phyloP scores from a whole-genome alignment of 30 jellyfish, hydroid and myxozoan species.

The Hydractinia echinata region DNA sequence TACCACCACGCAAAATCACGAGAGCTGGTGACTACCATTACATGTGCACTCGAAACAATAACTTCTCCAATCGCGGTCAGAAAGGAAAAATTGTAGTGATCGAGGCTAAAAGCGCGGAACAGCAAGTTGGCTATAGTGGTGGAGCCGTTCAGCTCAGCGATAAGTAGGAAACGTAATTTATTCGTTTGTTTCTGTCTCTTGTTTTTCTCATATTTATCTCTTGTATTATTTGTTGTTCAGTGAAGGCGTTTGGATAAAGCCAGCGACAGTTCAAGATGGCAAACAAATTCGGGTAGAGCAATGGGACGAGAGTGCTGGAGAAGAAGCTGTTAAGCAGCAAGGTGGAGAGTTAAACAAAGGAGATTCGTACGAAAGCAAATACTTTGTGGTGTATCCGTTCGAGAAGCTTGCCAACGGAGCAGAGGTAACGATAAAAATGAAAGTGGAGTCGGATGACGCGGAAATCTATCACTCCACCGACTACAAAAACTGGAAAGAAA shows the following conservation, averaged over 20 bases:
- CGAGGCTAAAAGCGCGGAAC: conserved; percentile 29
- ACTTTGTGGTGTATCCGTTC: conserved; percentile 62
- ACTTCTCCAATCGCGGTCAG: conserved; percentile 85
- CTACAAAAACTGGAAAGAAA: conserved; percentile 54
- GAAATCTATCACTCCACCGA: conserved; percentile 64
- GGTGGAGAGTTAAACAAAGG: conserved; percentile 47
- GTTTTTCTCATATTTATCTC: background rate
- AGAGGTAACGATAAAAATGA: conserved; percentile 60
- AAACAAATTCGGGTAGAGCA: conserved; percentile 6
- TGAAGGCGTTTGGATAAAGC: conserved; percentile 36
- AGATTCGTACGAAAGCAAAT: conserved; percentile 59
- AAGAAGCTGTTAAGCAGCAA: background rate
- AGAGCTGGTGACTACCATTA: conserved; percentile 62
- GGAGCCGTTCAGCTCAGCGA: conserved; percentile 51
- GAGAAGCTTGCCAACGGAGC: conserved; percentile 50
- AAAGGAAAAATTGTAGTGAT: conserved; percentile 69
- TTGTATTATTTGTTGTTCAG: background rate
- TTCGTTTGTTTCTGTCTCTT: background rate
- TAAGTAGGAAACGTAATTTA: conserved; percentile 33
- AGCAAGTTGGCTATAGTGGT: conserved; percentile 77
- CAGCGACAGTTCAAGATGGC: background rate
- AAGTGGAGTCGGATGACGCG: conserved; percentile 38
- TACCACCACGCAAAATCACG: conserved; percentile 83
- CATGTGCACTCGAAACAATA: conserved; percentile 86
- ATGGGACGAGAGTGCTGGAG: conserved; percentile 36